Base-by-base conservation (phyloP, 2,797 vertebrate species). In the Brotogeris chrysoptera region DNA sequence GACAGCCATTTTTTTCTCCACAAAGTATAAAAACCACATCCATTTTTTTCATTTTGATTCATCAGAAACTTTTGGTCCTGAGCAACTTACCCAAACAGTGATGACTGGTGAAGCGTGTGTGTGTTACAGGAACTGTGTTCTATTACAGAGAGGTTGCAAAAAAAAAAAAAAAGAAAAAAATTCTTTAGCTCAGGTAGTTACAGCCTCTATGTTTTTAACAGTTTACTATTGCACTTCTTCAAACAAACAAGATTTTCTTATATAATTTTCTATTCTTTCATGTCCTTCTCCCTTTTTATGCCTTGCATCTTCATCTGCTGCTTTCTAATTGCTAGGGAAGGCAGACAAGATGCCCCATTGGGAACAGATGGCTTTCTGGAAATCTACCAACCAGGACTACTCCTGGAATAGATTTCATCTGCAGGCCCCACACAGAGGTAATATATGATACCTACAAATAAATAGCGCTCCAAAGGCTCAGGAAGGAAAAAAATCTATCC, bases 301-400 rank as follows among this genome's bases (percentile, higher is more conserved):
- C 77, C 52, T 92, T 90, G 77, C 60, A 39, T 94, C 86, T 88
- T 97, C 90, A 89, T 95, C 94, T 97, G 93, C 88, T 93, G 78
- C 60, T 84, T 94, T 95, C 93, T 97, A 96, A 97, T 96, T 96
- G 93, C 93, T 95, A 85, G 65, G 86, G 86, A 95, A 97, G 88
- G 95, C 94, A 94, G 94, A 95, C 92, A 95, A 95, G 94, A 96
- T 97, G 90, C 82, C 96, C 95, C 94, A 95, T 89, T 95, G 97
- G 91, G 96, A 97, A 97, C 96, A 97, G 95, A 97, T 97, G 96
- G 96, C 91, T 94, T 93, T 94, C 88, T 96, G 96, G 96, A 97
- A 95, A 93, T 76, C 90, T 92, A 93, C 95, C 92, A 97, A 74
- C 85, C 77, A 85, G 90, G 86, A 59, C 90, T 91, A 76, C 92